These are phyloP conservation scores for Phortica magna DNA, from an alignment of 2,888 invertebrate genomes.

Conservation along the genomic window DNA sequence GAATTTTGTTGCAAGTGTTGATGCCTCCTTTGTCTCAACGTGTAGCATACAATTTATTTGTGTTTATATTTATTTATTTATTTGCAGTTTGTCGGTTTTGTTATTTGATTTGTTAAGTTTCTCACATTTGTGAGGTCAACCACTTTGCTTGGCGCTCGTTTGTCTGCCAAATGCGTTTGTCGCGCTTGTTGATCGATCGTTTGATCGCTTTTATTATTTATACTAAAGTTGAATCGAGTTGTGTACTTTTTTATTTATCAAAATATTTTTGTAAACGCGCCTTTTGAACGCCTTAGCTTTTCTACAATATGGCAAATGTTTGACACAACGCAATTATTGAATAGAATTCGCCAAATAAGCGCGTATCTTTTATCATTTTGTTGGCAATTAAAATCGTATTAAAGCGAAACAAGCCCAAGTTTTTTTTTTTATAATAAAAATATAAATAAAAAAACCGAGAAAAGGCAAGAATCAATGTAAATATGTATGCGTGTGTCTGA, in stretches of 20 bases:
- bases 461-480: neutral
- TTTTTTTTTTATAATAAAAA: too few relatives aligned
- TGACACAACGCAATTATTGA: constrained; percentile 8
- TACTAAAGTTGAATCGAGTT: neutral
- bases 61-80: neutral
- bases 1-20: too few relatives aligned
- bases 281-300: too few relatives aligned
- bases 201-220: neutral
- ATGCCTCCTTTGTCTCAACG: too few relatives aligned
- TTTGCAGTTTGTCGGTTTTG: neutral
- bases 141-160: constrained; percentile 13
- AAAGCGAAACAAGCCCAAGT: too few relatives aligned
- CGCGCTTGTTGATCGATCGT: neutral
- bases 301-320: constrained; percentile 1
- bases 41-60: neutral
- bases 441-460: too few relatives aligned
- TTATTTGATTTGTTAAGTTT: neutral
- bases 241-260: neutral
- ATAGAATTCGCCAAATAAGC: too few relatives aligned
- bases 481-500: neutral
- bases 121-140: neutral
- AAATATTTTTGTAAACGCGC: neutral
- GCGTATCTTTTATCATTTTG: too few relatives aligned
- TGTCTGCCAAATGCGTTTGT: constrained; percentile 15
- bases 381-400: too few relatives aligned